phyloP scores from a whole-genome alignment of 2,888 invertebrate species.

The Frankliniella fusca region DNA sequence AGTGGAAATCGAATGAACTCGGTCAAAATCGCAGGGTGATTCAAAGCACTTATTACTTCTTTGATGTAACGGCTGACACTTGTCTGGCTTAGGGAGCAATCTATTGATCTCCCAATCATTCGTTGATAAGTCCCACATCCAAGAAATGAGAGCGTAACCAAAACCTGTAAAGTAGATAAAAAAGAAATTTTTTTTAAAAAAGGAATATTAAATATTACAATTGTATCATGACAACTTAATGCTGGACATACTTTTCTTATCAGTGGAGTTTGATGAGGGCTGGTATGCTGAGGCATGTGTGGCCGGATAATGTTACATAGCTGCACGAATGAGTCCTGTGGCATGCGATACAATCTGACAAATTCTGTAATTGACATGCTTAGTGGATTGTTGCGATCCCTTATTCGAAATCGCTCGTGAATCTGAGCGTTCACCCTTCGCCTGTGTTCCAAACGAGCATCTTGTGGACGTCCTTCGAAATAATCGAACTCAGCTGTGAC shows the following conservation, averaged over 20 bases:
- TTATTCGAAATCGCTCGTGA: neutral
- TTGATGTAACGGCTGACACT: neutral
- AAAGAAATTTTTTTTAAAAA: no score
- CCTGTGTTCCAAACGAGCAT: neutral
- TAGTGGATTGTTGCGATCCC: neutral
- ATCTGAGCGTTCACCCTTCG: neutral
- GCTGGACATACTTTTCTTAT: neutral
- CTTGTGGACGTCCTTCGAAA: no score
- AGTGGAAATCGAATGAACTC: neutral
- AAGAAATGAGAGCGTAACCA: neutral
- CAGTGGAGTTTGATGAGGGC: neutral
- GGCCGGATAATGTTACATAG: neutral
- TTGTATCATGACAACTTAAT: no score
- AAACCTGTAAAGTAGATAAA: neutral
- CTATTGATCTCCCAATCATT: neutral
- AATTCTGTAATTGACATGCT: neutral
- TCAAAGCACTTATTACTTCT: neutral
- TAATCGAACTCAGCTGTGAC: no score
- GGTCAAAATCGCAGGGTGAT: neutral
- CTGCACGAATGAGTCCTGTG: neutral
- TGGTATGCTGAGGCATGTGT: neutral
- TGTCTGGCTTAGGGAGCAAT: neutral
- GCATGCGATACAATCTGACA: neutral
- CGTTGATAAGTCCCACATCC: neutral
- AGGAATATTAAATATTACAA: no score